Percentiles rank a stretch among this genome's conserved stretches.
These are phyloP conservation scores for Tortrix viridana DNA, from an alignment of 2,888 invertebrate genomes.

Conservation along the genomic window DNA sequence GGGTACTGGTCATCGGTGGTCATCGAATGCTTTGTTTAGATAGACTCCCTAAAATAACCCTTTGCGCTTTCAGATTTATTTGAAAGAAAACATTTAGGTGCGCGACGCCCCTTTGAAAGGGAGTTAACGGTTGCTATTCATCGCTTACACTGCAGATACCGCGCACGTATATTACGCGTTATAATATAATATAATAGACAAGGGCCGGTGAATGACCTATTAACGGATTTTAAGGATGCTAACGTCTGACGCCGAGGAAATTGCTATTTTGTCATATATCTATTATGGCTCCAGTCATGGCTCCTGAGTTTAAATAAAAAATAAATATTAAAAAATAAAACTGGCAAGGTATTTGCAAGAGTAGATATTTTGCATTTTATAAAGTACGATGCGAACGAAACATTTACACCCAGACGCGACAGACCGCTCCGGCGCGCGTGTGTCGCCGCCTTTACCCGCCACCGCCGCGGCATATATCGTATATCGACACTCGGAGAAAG, in stretches of 20 bases:
- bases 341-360: too few species aligned
- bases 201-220: constrained; percentile 38
- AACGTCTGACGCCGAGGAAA: constrained; percentile 19
- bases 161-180: constrained; percentile 33
- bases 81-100: constrained; percentile 66
- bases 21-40: constrained; percentile 73
- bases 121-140: constrained; percentile 63
- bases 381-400: too few species aligned
- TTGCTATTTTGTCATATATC: constrained; percentile 15
- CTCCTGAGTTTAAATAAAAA: background rate
- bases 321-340: too few species aligned
- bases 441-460: constrained; percentile 39
- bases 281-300: background rate
- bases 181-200: constrained; percentile 37
- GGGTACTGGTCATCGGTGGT: constrained; percentile 79
- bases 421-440: constrained; percentile 12
- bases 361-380: too few species aligned
- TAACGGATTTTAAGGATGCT: constrained; percentile 28
- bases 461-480: constrained; percentile 50
- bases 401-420: too few species aligned
- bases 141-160: constrained; percentile 44
- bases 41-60: constrained; percentile 72
- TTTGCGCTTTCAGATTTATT: constrained; percentile 60
- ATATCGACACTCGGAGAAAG: constrained; percentile 75
- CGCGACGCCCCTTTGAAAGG: constrained; percentile 67